Base-by-base conservation (phyloP, 2,888 invertebrate genomes). In the Aleiodes alternator region DNA sequence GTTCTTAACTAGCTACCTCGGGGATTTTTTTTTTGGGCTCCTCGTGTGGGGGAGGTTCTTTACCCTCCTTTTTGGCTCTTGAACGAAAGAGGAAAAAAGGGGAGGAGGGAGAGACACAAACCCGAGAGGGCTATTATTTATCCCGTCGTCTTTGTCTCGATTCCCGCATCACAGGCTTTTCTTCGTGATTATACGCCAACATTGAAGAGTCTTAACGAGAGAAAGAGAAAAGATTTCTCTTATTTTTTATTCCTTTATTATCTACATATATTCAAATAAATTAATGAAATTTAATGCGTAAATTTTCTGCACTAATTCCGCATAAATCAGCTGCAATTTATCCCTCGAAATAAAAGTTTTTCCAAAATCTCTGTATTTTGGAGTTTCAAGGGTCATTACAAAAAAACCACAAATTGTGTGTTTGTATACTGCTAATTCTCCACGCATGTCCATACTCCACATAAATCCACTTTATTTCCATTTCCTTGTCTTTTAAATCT, bases 91-190 rank as follows among this genome's bases (percentile, higher is more conserved):
- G 51, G 51, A 9, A 51, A 51, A 53, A 53, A 14, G 53, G 14
- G 16, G 68, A 53, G 53, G 53, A 53, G 16, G 68, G 48, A 29
- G 68, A 68, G 68, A 51, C 50, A 68, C 51, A 68, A 68, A 68
- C 50, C 68, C 51, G 68, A 68, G 68, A 51, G 68, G 68, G 68
- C 68, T 68, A 68, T 68, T 68, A 68, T 68, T 68, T 68, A 68
- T 68, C 68, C 68, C 68, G 68, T 51, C 68, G 68, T 68, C 51
- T 68, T 68, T 68, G 68, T 68, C 68, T 68, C 51, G 68, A 68
- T 68, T 68, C 68, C 51, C 68, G 68, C 68, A 68, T 68, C 68
- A 68, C 43, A 64, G 68, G 51, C 68, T 68, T 68, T 68, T 68
- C 68, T 68, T 68, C 51, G 51, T 68, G 68, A 68, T 68, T 68